Conservation (phyloP, 1,140 invertebrate species). For the Asbolus verrucosus region DNA sequence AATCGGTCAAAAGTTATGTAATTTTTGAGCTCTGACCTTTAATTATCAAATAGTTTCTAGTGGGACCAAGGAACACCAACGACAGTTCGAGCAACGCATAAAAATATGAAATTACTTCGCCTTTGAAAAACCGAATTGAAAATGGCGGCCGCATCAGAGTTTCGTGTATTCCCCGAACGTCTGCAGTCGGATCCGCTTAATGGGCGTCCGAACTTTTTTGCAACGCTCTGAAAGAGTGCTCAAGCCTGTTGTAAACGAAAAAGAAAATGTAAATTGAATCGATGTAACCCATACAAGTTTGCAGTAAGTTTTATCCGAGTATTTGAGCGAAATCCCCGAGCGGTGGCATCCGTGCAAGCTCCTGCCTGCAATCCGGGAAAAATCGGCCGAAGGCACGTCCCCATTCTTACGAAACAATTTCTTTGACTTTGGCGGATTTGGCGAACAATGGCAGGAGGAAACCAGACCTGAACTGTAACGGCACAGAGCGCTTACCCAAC, state of each 20-base stretch:
- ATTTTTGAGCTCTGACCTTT: too few species aligned
- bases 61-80: too few species aligned
- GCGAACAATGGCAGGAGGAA: too few species aligned
- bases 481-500: too few species aligned
- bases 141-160: not conserved
- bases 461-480: too few species aligned
- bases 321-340: not conserved
- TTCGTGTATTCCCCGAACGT: not conserved
- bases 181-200: slow-evolving; percentile 2
- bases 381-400: too few species aligned
- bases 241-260: slow-evolving; percentile 27
- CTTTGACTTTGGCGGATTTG: not conserved
- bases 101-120: too few species aligned
- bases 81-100: too few species aligned
- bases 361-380: not conserved
- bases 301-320: slow-evolving; percentile 5
- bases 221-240: not conserved
- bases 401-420: not conserved
- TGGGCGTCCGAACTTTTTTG: slow-evolving; percentile 11
- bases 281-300: slow-evolving; percentile 11
- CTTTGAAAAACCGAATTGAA: too few species aligned
- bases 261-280: slow-evolving; percentile 36
- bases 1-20: too few species aligned
- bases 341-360: not conserved
- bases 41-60: too few species aligned